phyloP scores from a whole-genome alignment of 2,113 vertebrate genomes.

The Heterotilapia buettikoferi region DNA sequence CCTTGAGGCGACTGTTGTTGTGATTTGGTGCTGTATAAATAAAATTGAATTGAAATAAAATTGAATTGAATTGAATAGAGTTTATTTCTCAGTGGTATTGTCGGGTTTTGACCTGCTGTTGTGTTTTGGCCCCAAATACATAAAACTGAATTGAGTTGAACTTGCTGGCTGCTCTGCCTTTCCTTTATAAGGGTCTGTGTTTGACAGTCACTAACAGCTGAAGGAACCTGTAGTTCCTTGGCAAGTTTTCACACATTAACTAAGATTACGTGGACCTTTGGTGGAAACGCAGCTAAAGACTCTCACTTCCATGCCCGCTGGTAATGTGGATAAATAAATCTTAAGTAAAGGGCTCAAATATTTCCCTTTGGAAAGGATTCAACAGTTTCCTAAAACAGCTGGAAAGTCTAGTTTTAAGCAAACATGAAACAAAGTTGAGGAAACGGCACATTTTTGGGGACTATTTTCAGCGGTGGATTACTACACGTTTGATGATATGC shows the following conservation, averaged over 20 bases:
- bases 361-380: neutral
- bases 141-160: neutral
- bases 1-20: neutral
- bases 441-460: accelerated
- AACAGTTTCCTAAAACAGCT: neutral
- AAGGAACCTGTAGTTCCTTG: neutral
- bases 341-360: neutral
- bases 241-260: neutral
- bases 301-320: neutral
- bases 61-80: neutral
- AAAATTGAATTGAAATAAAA: neutral
- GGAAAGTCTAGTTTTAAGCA: neutral
- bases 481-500: neutral
- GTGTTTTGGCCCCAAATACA: accelerated
- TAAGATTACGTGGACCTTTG: neutral
- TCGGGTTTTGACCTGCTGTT: neutral
- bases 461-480: neutral
- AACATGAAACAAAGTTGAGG: neutral
- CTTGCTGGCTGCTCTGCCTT: neutral
- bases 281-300: neutral
- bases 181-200: neutral
- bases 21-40: accelerated
- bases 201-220: neutral
- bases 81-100: neutral
- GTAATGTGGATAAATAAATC: neutral